Conservation (phyloP, 2,113 vertebrate species). For the Muntiacus muntjak region DNA sequence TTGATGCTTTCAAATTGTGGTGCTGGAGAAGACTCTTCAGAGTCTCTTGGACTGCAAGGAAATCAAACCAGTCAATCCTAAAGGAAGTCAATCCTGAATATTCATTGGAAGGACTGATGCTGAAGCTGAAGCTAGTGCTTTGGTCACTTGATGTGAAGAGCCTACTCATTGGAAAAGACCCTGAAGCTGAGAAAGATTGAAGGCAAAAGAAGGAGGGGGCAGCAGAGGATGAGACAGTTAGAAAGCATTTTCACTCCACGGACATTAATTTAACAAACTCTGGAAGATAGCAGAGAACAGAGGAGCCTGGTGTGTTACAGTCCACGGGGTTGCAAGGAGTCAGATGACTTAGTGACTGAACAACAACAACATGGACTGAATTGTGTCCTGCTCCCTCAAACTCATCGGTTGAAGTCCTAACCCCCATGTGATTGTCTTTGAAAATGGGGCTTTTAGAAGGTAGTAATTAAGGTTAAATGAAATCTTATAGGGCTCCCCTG, state of each 20-base stretch:
- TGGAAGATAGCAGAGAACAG: not conserved
- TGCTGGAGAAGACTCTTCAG: not conserved
- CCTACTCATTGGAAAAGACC: not conserved
- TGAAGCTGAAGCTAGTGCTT: not conserved
- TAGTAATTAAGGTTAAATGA: not conserved
- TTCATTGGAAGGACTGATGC: not conserved
- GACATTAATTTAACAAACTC: not conserved
- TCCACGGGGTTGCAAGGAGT: not conserved
- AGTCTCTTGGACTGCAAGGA: not conserved
- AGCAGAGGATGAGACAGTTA: not conserved
- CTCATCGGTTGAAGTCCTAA: not conserved
- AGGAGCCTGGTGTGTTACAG: not conserved
- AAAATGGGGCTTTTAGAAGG: not conserved
- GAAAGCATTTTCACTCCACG: not conserved
- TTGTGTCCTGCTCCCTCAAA: not conserved
- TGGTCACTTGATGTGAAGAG: not conserved
- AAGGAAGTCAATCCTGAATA: not conserved
- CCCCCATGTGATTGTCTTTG: not conserved
- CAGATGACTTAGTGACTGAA: not conserved
- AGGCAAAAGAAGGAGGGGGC: not conserved
- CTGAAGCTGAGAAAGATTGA: not conserved
- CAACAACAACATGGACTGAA: not conserved
- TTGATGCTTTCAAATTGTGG: not conserved
- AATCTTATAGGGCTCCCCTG: not conserved
- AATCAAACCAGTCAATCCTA: not conserved